Evolutionary conservation across 2,888 invertebrate species (phyloP).

Genomic region (Parnassius mnemosyne): DNA sequence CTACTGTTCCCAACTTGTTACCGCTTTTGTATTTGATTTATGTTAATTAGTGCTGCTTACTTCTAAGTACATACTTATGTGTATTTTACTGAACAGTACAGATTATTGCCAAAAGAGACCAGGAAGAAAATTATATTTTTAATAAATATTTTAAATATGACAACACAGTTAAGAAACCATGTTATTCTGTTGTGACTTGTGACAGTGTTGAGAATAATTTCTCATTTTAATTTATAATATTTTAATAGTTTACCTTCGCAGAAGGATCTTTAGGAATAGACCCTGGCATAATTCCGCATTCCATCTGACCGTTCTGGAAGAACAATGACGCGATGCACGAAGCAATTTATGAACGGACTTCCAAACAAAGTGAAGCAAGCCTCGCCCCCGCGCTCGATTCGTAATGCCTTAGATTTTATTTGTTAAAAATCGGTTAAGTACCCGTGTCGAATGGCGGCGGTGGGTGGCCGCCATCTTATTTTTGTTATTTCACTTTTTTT

Average conservation of each 20-base stretch:
- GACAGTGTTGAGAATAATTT: too few relatives aligned
- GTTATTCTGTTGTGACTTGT: too few relatives aligned
- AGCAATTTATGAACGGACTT: slow-evolving; percentile 11
- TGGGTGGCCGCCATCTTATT: slow-evolving; percentile 76
- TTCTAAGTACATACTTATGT: too few relatives aligned
- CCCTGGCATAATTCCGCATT: slow-evolving; percentile 2
- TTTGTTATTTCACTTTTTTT: slow-evolving; percentile 77
- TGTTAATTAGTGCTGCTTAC: slow-evolving; percentile 19
- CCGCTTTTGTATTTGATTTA: slow-evolving; percentile 19
- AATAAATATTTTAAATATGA: too few relatives aligned
- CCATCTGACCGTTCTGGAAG: neutral
- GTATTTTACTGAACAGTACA: too few relatives aligned
- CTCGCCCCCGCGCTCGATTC: slow-evolving; percentile 62
- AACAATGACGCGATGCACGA: slow-evolving; percentile 8
- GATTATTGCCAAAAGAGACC: too few relatives aligned
- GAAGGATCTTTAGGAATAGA: neutral
- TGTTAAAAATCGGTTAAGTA: slow-evolving; percentile 81
- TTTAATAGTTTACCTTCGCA: slow-evolving; percentile 1
- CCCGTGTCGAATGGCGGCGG: slow-evolving; percentile 76
- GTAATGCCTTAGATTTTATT: slow-evolving; percentile 81
- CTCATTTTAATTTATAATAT: neutral
- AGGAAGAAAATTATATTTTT: too few relatives aligned
- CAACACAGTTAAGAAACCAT: too few relatives aligned
- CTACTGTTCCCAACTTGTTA: slow-evolving; percentile 52
- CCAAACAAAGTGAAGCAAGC: slow-evolving; percentile 61